phyloP scores from a whole-genome alignment of 2,797 vertebrate species.

The Sebastes steindachneri region DNA sequence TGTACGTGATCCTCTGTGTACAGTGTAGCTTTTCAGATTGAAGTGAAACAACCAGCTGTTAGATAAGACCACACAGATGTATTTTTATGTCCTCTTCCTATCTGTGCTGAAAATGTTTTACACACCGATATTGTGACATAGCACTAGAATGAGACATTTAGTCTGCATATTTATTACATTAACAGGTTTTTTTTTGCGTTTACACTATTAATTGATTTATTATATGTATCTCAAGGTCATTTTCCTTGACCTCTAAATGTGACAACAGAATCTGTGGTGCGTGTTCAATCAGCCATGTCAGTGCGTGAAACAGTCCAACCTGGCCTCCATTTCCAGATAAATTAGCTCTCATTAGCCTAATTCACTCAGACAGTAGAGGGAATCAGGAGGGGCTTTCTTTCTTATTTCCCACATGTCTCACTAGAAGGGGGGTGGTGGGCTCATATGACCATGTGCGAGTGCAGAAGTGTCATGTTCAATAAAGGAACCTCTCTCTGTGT shows the following conservation, averaged over 20 bases:
- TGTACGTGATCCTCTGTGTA: neutral
- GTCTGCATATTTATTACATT: neutral
- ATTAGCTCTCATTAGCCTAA: constrained; percentile 35
- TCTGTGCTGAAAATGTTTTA: neutral
- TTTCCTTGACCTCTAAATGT: neutral
- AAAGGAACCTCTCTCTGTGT: constrained; percentile 1
- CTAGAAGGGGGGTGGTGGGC: neutral
- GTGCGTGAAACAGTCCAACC: neutral
- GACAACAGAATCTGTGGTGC: neutral
- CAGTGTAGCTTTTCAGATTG: neutral
- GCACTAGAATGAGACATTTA: neutral
- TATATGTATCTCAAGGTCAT: neutral
- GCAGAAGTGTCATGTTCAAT: neutral
- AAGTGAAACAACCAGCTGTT: neutral
- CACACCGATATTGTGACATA: neutral
- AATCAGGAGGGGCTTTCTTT: neutral
- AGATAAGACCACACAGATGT: neutral
- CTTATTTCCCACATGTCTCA: neutral
- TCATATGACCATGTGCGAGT: neutral
- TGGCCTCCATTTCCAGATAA: constrained; percentile 24
- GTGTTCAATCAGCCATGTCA: neutral
- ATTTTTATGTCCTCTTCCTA: neutral
- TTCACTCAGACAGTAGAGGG: constrained; percentile 8
- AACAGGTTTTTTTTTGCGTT: neutral
- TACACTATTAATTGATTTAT: neutral